A percentile compares a stretch with the other conserved stretches of the same genome.
Conservation (phyloP, 2,113 vertebrate genomes). For the Cryptotis parvus region DNA sequence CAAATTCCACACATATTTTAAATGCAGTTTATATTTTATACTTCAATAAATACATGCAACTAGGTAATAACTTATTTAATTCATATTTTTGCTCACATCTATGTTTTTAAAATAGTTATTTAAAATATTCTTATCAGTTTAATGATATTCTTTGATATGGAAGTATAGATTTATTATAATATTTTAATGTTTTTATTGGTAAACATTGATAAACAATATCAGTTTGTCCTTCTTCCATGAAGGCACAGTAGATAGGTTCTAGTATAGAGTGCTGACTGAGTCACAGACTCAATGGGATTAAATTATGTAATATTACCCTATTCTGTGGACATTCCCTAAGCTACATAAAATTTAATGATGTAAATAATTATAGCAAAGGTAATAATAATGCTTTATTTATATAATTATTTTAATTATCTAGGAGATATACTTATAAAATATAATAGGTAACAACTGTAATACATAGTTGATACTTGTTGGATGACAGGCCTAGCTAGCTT, state of each 20-base stretch:
- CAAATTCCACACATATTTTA: neutral
- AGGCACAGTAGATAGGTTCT: neutral
- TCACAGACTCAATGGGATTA: neutral
- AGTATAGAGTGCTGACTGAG: neutral
- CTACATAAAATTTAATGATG: neutral
- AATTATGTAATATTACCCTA: neutral
- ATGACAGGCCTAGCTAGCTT: too few species aligned
- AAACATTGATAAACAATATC: neutral
- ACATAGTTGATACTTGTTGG: neutral
- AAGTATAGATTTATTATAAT: neutral
- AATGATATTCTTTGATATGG: neutral
- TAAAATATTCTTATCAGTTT: neutral
- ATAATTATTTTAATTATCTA: neutral
- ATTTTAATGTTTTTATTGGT: neutral
- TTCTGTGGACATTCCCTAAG: neutral
- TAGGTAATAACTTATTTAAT: neutral
- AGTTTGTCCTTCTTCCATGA: too few species aligned
- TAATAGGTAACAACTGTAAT: too few species aligned
- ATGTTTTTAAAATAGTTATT: neutral
- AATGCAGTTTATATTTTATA: neutral
- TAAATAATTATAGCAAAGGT: neutral
- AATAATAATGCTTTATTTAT: neutral
- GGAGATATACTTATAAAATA: neutral
- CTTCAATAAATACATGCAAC: neutral
- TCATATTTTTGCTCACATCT: neutral